Evolutionary conservation across 2,797 vertebrate genomes (phyloP).

Genomic region (Hypotaenidia okinawae): DNA sequence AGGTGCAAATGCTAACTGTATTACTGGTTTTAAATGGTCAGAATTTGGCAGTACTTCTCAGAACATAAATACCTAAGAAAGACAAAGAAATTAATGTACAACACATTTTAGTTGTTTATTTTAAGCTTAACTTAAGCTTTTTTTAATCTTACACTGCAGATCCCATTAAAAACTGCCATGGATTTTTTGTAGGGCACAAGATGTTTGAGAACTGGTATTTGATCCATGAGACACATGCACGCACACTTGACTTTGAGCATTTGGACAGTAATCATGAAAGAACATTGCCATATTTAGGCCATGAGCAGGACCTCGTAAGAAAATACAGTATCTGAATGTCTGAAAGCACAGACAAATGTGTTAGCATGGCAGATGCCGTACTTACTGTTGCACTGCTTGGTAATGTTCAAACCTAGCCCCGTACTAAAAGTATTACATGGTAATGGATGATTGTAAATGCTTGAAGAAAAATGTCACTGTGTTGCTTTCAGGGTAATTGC

Average conservation of each 20-base stretch:
- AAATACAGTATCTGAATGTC: not conserved
- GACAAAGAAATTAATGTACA: not conserved
- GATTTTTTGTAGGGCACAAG: not conserved
- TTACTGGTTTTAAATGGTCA: not conserved
- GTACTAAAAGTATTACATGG: not conserved
- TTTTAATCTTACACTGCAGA: not conserved
- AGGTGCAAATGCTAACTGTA: not conserved
- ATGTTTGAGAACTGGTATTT: not conserved
- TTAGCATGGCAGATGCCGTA: not conserved
- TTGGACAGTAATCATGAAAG: not conserved
- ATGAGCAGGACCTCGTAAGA: not conserved
- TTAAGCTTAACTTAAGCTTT: not conserved
- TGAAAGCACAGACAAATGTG: not conserved
- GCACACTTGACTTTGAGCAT: not conserved
- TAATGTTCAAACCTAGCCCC: not conserved
- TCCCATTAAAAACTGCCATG: fast-evolving
- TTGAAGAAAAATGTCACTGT: not conserved
- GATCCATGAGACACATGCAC: not conserved
- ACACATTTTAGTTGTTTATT: not conserved
- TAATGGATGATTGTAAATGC: not conserved
- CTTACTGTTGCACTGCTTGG: not conserved
- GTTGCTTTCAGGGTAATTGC: not conserved
- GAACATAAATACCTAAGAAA: not conserved
- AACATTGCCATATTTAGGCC: not conserved
- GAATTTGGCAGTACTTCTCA: not conserved